Evolutionary conservation across 2,888 invertebrate genomes (phyloP).

Genomic region (Microctonus aethiopoides): DNA sequence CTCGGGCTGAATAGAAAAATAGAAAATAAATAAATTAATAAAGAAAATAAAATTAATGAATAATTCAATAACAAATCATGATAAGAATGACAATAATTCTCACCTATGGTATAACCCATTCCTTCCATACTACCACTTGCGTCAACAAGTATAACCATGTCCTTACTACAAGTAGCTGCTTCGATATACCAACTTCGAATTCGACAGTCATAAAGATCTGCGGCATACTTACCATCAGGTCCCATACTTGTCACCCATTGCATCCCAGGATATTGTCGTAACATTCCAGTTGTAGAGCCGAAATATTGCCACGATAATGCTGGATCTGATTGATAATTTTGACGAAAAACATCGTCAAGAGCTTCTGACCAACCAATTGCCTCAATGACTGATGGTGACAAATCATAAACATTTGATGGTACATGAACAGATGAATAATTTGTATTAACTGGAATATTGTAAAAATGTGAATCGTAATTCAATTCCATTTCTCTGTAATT

Average conservation of each 20-base stretch:
- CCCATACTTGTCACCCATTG: slow-evolving; percentile 52
- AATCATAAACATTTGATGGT: slow-evolving; percentile 91
- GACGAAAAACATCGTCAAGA: slow-evolving; percentile 83
- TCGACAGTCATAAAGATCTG: slow-evolving; percentile 92
- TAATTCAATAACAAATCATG: background rate
- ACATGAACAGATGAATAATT: slow-evolving; percentile 89
- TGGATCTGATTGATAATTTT: slow-evolving; percentile 89
- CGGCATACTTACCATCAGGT: slow-evolving; percentile 57
- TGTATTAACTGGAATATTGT: slow-evolving; percentile 84
- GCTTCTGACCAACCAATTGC: slow-evolving; percentile 92
- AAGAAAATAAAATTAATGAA: background rate
- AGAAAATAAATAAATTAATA: background rate
- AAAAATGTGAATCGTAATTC: slow-evolving; percentile 84
- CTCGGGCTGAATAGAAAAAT: slow-evolving; percentile 49
- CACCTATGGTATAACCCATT: slow-evolving; percentile 72
- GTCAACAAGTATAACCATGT: slow-evolving; percentile 94
- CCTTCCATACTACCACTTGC: slow-evolving; percentile 98
- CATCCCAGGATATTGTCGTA: slow-evolving; percentile 87
- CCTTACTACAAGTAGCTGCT: slow-evolving; percentile 97
- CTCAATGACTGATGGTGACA: slow-evolving; percentile 73
- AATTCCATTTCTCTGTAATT: slow-evolving; percentile 70
- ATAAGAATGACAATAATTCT: slow-evolving; percentile 13
- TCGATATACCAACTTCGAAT: slow-evolving; percentile 96
- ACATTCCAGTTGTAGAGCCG: slow-evolving; percentile 91
- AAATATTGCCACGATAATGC: slow-evolving; percentile 98